Percentiles rank a stretch among this genome's conserved stretches.
Evolutionary conservation across 2,113 vertebrate species (phyloP).

Genomic region (Nannobrachium achirus): DNA sequence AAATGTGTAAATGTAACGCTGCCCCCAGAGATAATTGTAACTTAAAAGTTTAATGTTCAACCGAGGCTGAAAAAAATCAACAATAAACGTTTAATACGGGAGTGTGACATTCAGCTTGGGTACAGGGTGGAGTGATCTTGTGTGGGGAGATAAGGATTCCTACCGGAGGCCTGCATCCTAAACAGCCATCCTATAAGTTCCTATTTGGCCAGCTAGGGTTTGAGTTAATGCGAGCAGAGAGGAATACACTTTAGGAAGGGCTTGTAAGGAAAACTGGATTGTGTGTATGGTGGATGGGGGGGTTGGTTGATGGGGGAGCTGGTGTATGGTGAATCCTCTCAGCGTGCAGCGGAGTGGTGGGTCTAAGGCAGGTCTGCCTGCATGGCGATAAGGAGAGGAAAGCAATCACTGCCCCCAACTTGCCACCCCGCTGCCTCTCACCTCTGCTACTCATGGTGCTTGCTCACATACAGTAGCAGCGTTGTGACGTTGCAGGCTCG

Average conservation of each 20-base stretch:
- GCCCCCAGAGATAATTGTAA: no score
- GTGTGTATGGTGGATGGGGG: background rate
- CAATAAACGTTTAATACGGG: no score
- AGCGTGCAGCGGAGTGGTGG: conserved; percentile 24
- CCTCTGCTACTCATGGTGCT: conserved; percentile 33
- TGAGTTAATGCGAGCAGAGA: conserved; percentile 25
- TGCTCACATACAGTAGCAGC: conserved; percentile 35
- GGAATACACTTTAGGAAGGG: no score
- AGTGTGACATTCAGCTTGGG: background rate
- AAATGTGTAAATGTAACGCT: no score
- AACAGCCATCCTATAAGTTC: conserved; percentile 56
- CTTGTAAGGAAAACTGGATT: background rate
- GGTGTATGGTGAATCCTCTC: conserved; percentile 53
- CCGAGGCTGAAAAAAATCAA: no score
- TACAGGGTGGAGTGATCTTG: conserved; percentile 41
- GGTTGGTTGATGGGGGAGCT: conserved; percentile 18
- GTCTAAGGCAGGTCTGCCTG: conserved; percentile 61
- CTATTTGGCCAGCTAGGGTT: conserved; percentile 28
- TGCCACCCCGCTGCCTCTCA: conserved; percentile 43
- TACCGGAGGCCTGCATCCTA: conserved; percentile 43
- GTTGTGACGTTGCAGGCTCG: conserved; percentile 37
- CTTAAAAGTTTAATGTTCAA: no score
- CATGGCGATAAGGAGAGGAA: conserved; percentile 59
- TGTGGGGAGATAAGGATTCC: conserved; percentile 57
- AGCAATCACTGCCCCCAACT: conserved; percentile 53